Evolutionary conservation across 2,888 invertebrate species (phyloP).

Genomic region (Uloborus plumipes): DNA sequence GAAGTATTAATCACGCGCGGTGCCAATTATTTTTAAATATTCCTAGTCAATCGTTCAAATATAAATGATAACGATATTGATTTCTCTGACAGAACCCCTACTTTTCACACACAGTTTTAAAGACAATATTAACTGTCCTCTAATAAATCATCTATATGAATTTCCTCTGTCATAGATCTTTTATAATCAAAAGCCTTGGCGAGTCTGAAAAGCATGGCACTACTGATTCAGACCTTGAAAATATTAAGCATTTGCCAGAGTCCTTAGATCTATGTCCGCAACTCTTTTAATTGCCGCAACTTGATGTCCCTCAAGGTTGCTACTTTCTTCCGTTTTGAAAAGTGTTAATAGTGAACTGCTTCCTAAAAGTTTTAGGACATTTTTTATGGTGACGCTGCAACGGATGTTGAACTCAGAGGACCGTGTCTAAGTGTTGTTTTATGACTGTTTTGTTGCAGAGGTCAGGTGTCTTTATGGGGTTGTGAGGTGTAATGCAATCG

Average conservation of each 20-base stretch:
- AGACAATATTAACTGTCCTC: no score
- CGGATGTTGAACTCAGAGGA: slow-evolving; percentile 24
- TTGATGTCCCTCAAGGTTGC: not conserved
- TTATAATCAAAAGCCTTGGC: slow-evolving; percentile 23
- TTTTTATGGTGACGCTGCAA: not conserved
- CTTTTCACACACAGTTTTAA: no score
- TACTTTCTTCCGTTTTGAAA: not conserved
- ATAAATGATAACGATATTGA: no score
- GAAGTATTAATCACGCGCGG: no score
- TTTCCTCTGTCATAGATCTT: slow-evolving; percentile 21
- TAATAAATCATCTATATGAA: slow-evolving; percentile 16
- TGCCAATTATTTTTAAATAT: no score
- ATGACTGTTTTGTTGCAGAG: not conserved
- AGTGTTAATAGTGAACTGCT: slow-evolving; percentile 19
- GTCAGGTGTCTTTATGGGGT: no score
- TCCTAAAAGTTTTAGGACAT: not conserved
- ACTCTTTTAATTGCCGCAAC: slow-evolving; percentile 16
- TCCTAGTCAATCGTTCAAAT: no score
- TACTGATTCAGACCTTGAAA: slow-evolving; percentile 9
- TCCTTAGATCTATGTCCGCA: slow-evolving; percentile 2
- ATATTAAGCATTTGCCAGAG: not conserved
- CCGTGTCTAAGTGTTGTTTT: slow-evolving; percentile 31
- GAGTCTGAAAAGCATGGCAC: not conserved
- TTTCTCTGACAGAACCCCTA: no score
- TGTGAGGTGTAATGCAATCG: no score